These are phyloP conservation scores for Graptemys geographica DNA, from an alignment of 2,797 vertebrate species.

Conservation along the genomic window DNA sequence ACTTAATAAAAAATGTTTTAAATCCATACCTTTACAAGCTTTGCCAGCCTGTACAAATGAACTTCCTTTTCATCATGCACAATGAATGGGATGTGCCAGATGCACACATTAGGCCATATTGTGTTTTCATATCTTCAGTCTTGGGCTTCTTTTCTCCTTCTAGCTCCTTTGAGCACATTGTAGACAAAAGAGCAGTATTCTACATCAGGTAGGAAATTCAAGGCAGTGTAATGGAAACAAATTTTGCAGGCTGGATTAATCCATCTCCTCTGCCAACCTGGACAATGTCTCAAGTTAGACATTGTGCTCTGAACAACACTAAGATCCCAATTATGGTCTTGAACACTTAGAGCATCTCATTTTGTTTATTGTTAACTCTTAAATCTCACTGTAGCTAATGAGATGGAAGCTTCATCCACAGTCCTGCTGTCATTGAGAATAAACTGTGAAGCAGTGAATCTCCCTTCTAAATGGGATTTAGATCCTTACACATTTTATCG, in stretches of 20 bases:
- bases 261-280: neutral
- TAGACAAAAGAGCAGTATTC: constrained; percentile 3
- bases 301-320: neutral
- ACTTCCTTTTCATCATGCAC: neutral
- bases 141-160: constrained; percentile 8
- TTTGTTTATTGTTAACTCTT: constrained; percentile 52
- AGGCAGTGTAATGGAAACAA: neutral
- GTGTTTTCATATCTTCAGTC: neutral
- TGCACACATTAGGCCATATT: neutral
- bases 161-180: neutral
- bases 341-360: neutral
- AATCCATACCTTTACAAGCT: neutral
- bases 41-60: neutral
- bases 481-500: constrained; percentile 5
- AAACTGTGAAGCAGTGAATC: constrained; percentile 61
- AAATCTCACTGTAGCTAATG: constrained; percentile 44
- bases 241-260: neutral
- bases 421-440: constrained; percentile 41
- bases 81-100: neutral
- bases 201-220: neutral
- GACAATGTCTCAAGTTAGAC: neutral
- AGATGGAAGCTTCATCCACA: constrained; percentile 34
- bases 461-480: constrained; percentile 53
- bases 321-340: constrained; percentile 15
- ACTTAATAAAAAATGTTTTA: constrained; percentile 16